These are phyloP conservation scores for Camponotus fellah DNA, from an alignment of 2,888 invertebrate species.

Conservation along the genomic window DNA sequence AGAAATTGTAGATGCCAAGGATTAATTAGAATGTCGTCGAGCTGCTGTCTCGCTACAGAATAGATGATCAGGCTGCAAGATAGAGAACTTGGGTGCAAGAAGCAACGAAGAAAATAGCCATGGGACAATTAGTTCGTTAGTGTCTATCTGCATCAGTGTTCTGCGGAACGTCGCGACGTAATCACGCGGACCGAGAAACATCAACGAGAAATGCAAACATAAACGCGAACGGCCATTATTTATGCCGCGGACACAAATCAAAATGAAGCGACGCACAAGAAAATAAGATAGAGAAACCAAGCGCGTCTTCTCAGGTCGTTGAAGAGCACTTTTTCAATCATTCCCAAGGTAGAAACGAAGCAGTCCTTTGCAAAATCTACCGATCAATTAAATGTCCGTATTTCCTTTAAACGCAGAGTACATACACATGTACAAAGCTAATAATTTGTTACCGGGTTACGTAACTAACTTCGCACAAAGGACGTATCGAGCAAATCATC, in stretches of 20 bases:
- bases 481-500: neutral
- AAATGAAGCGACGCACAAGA: neutral
- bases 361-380: neutral
- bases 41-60: slow-evolving; percentile 20
- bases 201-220: slow-evolving; percentile 6
- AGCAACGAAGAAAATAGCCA: slow-evolving; percentile 13
- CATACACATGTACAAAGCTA: neutral
- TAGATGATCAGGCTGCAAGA: slow-evolving; percentile 49
- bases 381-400: neutral
- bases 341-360: slow-evolving; percentile 20
- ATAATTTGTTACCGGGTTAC: slow-evolving; percentile 3
- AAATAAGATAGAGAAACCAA: slow-evolving; percentile 52
- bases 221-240: slow-evolving; percentile 27
- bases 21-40: slow-evolving; percentile 19
- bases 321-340: slow-evolving; percentile 34
- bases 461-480: slow-evolving; percentile 12
- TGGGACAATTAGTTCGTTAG: slow-evolving; percentile 59
- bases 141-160: neutral
- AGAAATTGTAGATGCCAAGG: neutral
- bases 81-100: neutral
- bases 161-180: neutral
- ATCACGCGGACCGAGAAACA: slow-evolving; percentile 15
- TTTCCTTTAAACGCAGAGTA: neutral
- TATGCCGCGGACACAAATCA: neutral
- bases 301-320: slow-evolving; percentile 23